Conservation (phyloP, 2,113 vertebrate genomes). For the Callipepla squamata region DNA sequence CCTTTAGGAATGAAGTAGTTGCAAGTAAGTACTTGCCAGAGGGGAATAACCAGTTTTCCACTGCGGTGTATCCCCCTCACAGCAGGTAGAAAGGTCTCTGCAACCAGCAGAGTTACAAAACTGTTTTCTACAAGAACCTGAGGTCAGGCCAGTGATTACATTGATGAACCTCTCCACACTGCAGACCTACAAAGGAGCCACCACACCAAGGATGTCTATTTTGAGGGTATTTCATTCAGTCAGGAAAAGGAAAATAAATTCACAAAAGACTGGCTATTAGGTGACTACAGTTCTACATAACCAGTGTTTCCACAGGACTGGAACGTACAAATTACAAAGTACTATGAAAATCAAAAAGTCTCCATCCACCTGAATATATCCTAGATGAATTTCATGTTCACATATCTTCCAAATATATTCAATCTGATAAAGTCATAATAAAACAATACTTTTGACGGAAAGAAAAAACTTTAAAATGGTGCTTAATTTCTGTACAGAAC, state of each 20-base stretch:
- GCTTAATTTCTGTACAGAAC: neutral
- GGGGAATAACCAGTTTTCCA: neutral
- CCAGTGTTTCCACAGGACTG: neutral
- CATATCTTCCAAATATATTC: neutral
- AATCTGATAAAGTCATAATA: neutral
- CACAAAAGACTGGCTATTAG: too few relatives aligned
- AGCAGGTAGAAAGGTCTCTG: neutral
- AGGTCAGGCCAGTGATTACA: neutral
- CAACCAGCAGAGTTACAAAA: accelerated
- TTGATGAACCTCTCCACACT: neutral
- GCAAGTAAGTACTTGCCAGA: neutral
- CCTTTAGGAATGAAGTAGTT: neutral
- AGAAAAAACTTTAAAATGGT: accelerated
- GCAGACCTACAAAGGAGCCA: neutral
- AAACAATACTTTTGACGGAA: neutral
- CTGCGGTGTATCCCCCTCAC: neutral
- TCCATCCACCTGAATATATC: neutral
- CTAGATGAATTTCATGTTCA: neutral
- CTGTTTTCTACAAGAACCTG: accelerated
- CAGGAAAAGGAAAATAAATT: neutral
- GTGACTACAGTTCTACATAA: neutral
- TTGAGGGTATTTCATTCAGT: neutral
- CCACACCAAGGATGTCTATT: neutral
- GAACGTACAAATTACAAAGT: neutral
- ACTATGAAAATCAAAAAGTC: neutral